Percentiles rank a stretch among this genome's conserved stretches.
phyloP scores from a whole-genome alignment of 2,797 vertebrate species.

The Thaleichthys pacificus region DNA sequence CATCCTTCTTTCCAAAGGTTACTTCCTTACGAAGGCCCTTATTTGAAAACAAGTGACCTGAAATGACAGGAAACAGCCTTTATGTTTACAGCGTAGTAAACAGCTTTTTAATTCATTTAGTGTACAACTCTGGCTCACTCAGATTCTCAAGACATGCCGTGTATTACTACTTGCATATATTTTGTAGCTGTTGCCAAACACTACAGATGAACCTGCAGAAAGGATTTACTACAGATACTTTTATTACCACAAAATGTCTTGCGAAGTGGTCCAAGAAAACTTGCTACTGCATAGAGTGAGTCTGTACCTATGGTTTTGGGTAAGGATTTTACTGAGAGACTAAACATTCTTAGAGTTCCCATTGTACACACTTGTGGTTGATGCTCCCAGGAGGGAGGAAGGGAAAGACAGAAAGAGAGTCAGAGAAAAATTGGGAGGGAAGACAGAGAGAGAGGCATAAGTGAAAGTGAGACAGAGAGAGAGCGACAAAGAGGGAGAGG shows the following conservation, averaged over 20 bases:
- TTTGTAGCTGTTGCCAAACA: no score
- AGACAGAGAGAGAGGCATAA: conserved; percentile 37
- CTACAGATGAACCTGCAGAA: no score
- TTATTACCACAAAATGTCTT: neutral
- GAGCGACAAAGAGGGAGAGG: conserved; percentile 37
- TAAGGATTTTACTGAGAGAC: no score
- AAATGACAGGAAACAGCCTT: conserved; percentile 25
- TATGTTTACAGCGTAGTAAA: conserved; percentile 23
- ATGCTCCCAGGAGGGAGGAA: no score
- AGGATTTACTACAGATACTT: neutral
- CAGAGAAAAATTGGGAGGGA: conserved; percentile 39
- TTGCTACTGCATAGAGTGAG: no score
- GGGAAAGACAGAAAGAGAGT: neutral
- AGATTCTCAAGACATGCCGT: conserved; percentile 22
- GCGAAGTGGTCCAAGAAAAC: no score
- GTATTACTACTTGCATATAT: neutral
- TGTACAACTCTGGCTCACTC: conserved; percentile 29
- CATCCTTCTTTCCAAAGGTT: neutral
- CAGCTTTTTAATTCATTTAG: conserved; percentile 28
- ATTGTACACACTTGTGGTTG: no score
- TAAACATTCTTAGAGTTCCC: no score
- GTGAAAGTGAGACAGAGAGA: conserved; percentile 18
- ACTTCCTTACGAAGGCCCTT: neutral
- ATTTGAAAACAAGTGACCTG: neutral
- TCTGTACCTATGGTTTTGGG: no score